phyloP scores from a whole-genome alignment of 2,888 invertebrate species.

The Micoletzkya japonica region DNA sequence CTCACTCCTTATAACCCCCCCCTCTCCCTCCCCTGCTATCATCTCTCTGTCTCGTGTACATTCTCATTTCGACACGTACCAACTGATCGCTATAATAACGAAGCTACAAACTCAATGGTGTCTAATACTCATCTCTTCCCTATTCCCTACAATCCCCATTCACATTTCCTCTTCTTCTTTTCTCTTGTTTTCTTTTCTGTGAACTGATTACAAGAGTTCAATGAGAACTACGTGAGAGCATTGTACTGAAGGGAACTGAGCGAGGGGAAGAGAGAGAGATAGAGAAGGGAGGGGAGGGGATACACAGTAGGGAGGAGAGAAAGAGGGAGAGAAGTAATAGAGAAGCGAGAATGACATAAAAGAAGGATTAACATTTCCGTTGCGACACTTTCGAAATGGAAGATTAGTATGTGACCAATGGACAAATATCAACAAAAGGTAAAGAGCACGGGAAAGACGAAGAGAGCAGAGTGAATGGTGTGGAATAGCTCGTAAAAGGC shows the following conservation, averaged over 20 bases:
- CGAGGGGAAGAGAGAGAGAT: neutral
- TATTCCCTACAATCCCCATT: neutral
- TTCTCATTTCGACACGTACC: neutral
- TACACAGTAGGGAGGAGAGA: constrained; percentile 9
- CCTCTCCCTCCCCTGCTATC: neutral
- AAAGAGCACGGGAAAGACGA: no score
- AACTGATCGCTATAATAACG: no score
- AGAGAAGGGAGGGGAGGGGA: constrained; percentile 5
- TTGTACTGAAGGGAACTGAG: neutral
- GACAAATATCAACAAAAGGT: no score
- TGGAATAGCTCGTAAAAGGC: no score
- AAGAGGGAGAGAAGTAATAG: constrained; percentile 13
- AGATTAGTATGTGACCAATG: no score
- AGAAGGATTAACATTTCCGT: neutral
- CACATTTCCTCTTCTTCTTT: neutral
- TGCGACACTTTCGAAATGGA: neutral
- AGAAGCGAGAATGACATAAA: constrained; percentile 10
- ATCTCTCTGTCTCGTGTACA: neutral
- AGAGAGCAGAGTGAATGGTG: no score
- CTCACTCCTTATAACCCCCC: neutral
- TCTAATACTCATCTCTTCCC: neutral
- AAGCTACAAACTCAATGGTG: no score
- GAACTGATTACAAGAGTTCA: no score
- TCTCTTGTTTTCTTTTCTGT: no score
- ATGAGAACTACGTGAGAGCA: neutral